phyloP scores from a whole-genome alignment of 2,113 vertebrate genomes.

The Leiothrix lutea region DNA sequence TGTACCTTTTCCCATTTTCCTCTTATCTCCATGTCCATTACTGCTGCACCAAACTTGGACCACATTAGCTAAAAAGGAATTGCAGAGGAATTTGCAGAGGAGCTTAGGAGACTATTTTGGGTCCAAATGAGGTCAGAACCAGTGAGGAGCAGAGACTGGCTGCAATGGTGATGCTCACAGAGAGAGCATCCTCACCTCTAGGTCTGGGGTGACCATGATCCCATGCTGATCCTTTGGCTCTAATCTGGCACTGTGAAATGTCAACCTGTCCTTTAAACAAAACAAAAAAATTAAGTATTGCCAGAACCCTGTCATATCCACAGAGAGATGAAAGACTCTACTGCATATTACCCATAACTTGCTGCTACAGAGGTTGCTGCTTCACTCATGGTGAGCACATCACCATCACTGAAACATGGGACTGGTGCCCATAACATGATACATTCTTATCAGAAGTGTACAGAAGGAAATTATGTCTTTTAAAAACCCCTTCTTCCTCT shows the following conservation, averaged over 20 bases:
- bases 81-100: background rate
- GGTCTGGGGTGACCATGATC: background rate
- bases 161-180: background rate
- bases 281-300: background rate
- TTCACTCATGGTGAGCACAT: background rate
- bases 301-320: background rate
- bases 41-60: background rate
- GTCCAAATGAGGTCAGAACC: background rate
- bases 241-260: background rate
- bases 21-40: background rate
- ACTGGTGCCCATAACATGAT: background rate
- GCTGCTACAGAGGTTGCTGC: background rate
- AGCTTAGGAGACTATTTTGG: background rate
- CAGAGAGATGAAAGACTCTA: background rate
- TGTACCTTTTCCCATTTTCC: background rate
- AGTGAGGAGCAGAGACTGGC: background rate
- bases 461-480: background rate
- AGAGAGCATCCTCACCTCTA: too few relatives aligned
- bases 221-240: background rate
- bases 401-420: background rate
- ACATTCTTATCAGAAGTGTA: background rate
- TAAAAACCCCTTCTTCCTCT: fast-evolving
- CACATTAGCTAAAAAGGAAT: background rate
- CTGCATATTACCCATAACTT: background rate
- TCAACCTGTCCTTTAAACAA: background rate